Conservation (phyloP, 2,797 vertebrate species). For the Etheostoma nigrum region DNA sequence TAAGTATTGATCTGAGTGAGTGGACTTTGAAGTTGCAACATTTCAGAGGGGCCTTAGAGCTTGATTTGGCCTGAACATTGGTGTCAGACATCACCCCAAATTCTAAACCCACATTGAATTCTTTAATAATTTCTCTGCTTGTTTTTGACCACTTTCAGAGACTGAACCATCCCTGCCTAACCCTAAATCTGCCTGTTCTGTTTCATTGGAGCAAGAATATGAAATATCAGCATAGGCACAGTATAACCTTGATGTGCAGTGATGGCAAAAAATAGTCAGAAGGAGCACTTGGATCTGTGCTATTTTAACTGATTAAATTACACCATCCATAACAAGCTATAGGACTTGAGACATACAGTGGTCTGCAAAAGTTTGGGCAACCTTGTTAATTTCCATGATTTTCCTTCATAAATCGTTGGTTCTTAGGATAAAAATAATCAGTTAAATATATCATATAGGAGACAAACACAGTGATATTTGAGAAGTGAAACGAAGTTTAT, state of each 20-base stretch:
- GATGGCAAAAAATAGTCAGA: not conserved
- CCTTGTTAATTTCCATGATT: too few species aligned
- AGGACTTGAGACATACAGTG: not conserved
- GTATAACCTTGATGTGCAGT: not conserved
- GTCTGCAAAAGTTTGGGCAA: too few species aligned
- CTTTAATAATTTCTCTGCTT: conserved; percentile 31
- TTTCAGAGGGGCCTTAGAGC: conserved; percentile 48
- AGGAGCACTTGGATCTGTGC: not conserved
- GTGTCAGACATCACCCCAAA: conserved; percentile 36
- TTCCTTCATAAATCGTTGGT: too few species aligned
- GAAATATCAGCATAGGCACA: conserved; percentile 8
- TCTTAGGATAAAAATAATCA: too few species aligned
- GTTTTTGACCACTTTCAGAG: conserved; percentile 41
- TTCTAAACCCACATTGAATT: conserved; percentile 44
- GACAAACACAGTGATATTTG: too few species aligned
- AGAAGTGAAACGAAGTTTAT: too few species aligned
- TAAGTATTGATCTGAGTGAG: conserved; percentile 62
- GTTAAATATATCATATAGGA: too few species aligned
- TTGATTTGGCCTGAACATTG: conserved; percentile 56
- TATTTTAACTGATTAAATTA: conserved; percentile 19
- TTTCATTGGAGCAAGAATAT: conserved; percentile 6
- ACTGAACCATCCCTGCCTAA: conserved; percentile 10
- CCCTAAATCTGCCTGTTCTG: not conserved
- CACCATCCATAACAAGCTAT: not conserved
- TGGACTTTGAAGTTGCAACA: conserved; percentile 56